These are phyloP conservation scores for Horisme vitalbata DNA, from an alignment of 2,888 invertebrate genomes.

Conservation along the genomic window DNA sequence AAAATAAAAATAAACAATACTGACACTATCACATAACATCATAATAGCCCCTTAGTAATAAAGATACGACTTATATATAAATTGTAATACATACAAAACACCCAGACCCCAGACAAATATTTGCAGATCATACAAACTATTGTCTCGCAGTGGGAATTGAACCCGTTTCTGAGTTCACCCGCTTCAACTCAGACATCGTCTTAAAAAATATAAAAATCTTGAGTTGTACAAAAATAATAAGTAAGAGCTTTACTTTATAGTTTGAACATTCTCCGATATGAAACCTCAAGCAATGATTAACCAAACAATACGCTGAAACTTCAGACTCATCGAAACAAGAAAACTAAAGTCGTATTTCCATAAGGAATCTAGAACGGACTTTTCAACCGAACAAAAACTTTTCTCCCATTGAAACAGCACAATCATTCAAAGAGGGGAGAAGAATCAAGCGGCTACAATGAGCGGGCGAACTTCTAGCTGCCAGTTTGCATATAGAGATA, in stretches of 20 bases:
- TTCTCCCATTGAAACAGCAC: slow-evolving; percentile 77
- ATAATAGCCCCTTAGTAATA: too few species aligned
- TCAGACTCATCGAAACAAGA: slow-evolving; percentile 45
- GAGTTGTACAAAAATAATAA: too few species aligned
- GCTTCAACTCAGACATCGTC: too few species aligned
- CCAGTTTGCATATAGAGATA: slow-evolving; percentile 84
- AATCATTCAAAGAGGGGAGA: slow-evolving; percentile 71
- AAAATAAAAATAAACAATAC: too few species aligned
- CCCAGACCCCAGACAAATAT: too few species aligned
- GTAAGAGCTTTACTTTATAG: not conserved
- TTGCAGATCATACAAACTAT: too few species aligned
- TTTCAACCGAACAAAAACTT: slow-evolving; percentile 66
- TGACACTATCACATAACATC: too few species aligned
- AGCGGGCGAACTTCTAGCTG: slow-evolving; percentile 76
- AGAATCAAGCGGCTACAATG: slow-evolving; percentile 80
- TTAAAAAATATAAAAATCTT: too few species aligned
- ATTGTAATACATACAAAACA: too few species aligned
- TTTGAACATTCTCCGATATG: slow-evolving; percentile 8
- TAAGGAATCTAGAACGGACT: slow-evolving; percentile 60
- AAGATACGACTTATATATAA: too few species aligned
- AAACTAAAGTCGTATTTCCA: slow-evolving; percentile 45
- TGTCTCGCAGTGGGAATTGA: too few species aligned
- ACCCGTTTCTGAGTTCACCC: too few species aligned
- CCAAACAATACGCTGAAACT: slow-evolving; percentile 30
- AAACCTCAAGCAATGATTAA: slow-evolving; percentile 23